Percentiles rank a stretch among this genome's conserved stretches.
These are phyloP conservation scores for Pipa parva DNA, from an alignment of 2,113 vertebrate species.

Conservation along the genomic window DNA sequence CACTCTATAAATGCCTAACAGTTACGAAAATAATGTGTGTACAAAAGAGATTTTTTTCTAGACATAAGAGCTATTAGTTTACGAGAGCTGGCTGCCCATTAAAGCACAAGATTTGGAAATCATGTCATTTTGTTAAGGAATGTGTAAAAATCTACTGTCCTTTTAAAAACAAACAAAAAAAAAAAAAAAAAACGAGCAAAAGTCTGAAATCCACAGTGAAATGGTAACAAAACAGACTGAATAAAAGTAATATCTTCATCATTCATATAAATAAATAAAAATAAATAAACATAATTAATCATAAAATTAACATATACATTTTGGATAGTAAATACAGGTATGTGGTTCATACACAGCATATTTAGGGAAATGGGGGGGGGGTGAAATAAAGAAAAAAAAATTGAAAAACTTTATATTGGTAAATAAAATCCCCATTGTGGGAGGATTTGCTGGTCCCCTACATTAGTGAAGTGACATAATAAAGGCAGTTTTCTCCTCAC, in stretches of 20 bases:
- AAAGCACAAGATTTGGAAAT: slow-evolving; percentile 63
- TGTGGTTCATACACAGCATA: slow-evolving; percentile 6
- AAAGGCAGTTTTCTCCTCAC: slow-evolving; percentile 74
- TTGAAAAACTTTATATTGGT: not conserved
- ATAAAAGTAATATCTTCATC: slow-evolving; percentile 90
- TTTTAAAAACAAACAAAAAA: slow-evolving; percentile 50
- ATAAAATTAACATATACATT: slow-evolving; percentile 93
- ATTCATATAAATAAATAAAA: slow-evolving; percentile 97
- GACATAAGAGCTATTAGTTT: slow-evolving; percentile 90
- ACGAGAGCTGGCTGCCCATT: slow-evolving; percentile 60
- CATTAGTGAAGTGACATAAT: not conserved
- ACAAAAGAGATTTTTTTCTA: slow-evolving; percentile 99
- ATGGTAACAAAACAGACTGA: slow-evolving; percentile 56
- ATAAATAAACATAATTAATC: slow-evolving; percentile 74
- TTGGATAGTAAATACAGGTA: slow-evolving; percentile 73
- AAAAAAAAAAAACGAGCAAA: slow-evolving; percentile 56
- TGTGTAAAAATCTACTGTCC: slow-evolving; percentile 68
- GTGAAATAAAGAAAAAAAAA: not conserved
- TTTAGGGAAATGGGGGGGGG: not conserved
- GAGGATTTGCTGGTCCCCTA: slow-evolving; percentile 23
- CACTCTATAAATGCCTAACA: slow-evolving; percentile 99
- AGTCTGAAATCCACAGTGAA: slow-evolving; percentile 84
- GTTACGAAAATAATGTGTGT: slow-evolving; percentile 99
- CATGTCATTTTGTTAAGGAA: slow-evolving; percentile 63
- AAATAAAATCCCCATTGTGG: not conserved